phyloP scores from a whole-genome alignment of 2,888 invertebrate species.

The Onthophagus sagittarius region DNA sequence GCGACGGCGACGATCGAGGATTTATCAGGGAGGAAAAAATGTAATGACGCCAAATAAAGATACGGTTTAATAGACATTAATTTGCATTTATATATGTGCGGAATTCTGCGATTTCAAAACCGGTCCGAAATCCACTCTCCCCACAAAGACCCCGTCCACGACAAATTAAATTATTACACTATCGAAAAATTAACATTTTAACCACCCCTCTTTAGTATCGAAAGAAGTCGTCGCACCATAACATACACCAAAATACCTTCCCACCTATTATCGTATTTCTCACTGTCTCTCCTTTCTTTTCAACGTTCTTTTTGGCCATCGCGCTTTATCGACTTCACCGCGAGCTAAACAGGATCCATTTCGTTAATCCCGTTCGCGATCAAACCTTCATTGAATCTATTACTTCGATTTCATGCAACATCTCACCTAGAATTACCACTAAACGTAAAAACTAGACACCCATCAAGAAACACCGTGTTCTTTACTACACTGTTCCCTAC shows the following conservation, averaged over 20 bases:
- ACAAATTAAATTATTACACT: constrained; percentile 13
- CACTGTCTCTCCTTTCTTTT: not conserved
- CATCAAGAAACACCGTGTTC: not conserved
- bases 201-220: not conserved
- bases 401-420: not conserved
- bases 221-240: not conserved
- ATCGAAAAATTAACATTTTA: constrained; percentile 12
- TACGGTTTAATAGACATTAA: constrained; percentile 13
- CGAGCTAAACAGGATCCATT: not conserved
- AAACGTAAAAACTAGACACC: not conserved
- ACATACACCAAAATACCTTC: not conserved
- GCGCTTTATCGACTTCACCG: not conserved
- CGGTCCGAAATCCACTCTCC: not conserved
- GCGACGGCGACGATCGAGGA: not conserved
- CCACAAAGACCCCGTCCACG: not conserved
- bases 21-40: constrained; percentile 8
- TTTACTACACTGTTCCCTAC: not conserved
- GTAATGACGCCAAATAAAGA: constrained; percentile 8
- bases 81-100: constrained; percentile 11
- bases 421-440: not conserved
- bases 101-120: constrained; percentile 8
- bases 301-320: not conserved
- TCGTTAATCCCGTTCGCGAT: not conserved
- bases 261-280: not conserved
- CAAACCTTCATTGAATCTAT: not conserved